These are phyloP conservation scores for Tupaia tana DNA, from an alignment of 2,113 vertebrate species.

Conservation along the genomic window DNA sequence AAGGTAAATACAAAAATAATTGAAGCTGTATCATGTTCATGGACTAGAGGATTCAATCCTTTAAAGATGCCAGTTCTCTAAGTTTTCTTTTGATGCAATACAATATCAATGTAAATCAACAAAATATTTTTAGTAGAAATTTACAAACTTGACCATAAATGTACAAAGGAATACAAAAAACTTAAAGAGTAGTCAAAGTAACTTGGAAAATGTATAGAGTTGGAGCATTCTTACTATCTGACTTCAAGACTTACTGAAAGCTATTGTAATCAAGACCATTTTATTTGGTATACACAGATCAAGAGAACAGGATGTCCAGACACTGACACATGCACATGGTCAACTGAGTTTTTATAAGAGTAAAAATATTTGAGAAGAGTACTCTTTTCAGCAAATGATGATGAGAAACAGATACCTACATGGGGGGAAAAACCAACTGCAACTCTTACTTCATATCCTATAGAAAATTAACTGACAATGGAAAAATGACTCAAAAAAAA, in stretches of 20 bases:
- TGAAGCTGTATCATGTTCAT: no score
- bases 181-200: background rate
- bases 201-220: background rate
- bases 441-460: no score
- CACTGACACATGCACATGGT: background rate
- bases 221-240: background rate
- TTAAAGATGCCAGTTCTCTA: background rate
- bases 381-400: background rate
- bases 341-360: no score
- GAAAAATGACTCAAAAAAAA: no score
- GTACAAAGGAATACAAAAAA: background rate
- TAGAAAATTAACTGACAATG: no score
- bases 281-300: background rate
- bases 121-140: background rate
- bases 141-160: background rate
- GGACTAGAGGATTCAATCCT: background rate
- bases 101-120: background rate
- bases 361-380: background rate
- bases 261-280: background rate
- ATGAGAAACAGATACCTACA: no score
- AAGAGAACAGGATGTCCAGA: background rate
- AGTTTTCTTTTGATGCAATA: background rate
- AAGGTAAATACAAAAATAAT: no score
- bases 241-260: background rate
- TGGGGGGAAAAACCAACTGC: no score